Percentiles rank a stretch among this genome's conserved stretches.
These are phyloP conservation scores for Drosophila asahinai DNA, from an alignment of 1,140 invertebrate species.

Conservation along the genomic window DNA sequence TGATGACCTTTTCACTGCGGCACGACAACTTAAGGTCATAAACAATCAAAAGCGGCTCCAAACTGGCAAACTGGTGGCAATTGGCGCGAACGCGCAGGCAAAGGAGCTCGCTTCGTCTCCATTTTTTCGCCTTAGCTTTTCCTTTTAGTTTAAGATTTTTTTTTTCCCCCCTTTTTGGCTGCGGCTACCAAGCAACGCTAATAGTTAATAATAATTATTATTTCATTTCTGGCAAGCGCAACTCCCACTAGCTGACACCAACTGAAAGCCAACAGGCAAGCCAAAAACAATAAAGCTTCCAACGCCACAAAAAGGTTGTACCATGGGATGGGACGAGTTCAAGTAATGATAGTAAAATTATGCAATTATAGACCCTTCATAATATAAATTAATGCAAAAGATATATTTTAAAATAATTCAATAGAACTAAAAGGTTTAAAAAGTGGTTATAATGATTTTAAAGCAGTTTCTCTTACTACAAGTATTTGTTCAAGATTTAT, in stretches of 20 bases:
- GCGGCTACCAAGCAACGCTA: slow-evolving; percentile 68
- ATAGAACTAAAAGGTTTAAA: too few relatives aligned
- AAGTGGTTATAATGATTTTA: background rate
- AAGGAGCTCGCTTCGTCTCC: slow-evolving; percentile 31
- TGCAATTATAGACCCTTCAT: too few relatives aligned
- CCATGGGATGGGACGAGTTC: slow-evolving; percentile 9
- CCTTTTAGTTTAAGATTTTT: background rate
- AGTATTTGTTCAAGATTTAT: too few relatives aligned
- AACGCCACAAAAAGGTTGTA: slow-evolving; percentile 31
- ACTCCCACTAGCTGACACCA: slow-evolving; percentile 81
- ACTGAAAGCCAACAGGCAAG: slow-evolving; percentile 63
- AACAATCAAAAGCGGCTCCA: slow-evolving; percentile 71
- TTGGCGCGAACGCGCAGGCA: slow-evolving; percentile 41
- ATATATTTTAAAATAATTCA: background rate
- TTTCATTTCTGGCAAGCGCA: slow-evolving; percentile 81
- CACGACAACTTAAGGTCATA: slow-evolving; percentile 83
- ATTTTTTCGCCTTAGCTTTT: slow-evolving; percentile 9
- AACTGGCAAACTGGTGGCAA: slow-evolving; percentile 67
- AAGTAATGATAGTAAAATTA: background rate
- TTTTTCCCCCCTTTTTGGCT: slow-evolving; percentile 16
- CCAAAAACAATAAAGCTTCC: slow-evolving; percentile 73
- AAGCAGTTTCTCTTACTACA: too few relatives aligned
- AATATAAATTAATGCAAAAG: too few relatives aligned
- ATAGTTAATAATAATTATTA: slow-evolving; percentile 84
- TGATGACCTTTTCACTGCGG: slow-evolving; percentile 82